phyloP scores from a whole-genome alignment of 1,140 invertebrate genomes.

The Ylistrum balloti region DNA sequence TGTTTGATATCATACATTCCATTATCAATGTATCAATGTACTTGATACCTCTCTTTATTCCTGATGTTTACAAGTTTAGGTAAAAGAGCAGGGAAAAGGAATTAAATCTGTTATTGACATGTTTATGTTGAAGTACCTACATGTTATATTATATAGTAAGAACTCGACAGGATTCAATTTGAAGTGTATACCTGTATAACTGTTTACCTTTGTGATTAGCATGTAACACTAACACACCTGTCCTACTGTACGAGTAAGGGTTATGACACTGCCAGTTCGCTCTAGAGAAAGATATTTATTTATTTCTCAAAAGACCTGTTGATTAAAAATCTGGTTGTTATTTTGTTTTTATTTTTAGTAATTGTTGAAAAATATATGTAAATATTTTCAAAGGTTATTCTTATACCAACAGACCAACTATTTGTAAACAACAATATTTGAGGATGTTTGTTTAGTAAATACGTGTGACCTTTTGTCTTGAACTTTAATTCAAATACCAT shows the following conservation, averaged over 20 bases:
- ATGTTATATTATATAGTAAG: background rate
- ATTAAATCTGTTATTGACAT: background rate
- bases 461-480: too few species aligned
- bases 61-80: background rate
- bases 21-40: background rate
- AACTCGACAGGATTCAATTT: background rate
- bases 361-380: too few species aligned
- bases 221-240: background rate
- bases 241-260: background rate
- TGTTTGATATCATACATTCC: background rate
- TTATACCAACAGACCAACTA: too few species aligned
- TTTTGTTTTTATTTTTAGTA: too few species aligned
- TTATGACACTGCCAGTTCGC: background rate
- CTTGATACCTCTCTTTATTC: background rate
- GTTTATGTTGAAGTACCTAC: background rate
- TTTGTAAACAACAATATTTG: too few species aligned
- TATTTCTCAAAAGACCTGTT: too few species aligned
- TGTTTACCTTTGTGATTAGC: slow-evolving; percentile 11
- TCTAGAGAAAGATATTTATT: too few species aligned
- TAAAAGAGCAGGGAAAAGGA: background rate
- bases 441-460: too few species aligned
- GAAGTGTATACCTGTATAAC: background rate
- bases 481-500: too few species aligned
- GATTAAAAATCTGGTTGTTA: too few species aligned
- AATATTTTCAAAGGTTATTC: too few species aligned